Evolutionary conservation across 2,113 vertebrate species (phyloP).

Genomic region (Myanophis thanlyinensis): DNA sequence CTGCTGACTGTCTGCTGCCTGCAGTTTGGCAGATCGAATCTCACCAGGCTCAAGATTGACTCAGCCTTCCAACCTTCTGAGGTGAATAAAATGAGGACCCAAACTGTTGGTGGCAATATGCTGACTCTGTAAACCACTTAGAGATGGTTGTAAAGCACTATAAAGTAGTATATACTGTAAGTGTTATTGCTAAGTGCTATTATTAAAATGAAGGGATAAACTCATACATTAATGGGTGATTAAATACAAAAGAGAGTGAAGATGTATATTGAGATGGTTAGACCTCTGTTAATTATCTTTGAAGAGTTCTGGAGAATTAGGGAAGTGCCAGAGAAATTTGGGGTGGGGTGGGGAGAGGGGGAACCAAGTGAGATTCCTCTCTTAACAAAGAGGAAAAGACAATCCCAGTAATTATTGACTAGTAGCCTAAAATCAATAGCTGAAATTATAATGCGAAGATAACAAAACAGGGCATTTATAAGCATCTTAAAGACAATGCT

Average conservation of each 20-base stretch:
- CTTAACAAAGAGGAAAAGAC: background rate
- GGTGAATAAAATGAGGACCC: too few relatives aligned
- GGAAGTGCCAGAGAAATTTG: background rate
- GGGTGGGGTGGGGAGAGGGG: too few relatives aligned
- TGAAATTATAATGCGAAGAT: background rate
- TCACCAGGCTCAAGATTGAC: too few relatives aligned
- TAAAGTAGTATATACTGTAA: too few relatives aligned
- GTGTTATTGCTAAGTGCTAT: too few relatives aligned
- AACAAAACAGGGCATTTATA: background rate
- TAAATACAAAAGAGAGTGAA: background rate
- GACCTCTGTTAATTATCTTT: background rate
- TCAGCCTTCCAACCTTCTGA: too few relatives aligned
- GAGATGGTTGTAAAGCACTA: too few relatives aligned
- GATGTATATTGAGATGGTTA: background rate
- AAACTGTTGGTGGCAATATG: too few relatives aligned
- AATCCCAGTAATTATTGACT: background rate
- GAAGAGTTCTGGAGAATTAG: background rate
- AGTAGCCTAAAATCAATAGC: background rate
- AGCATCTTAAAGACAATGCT: background rate
- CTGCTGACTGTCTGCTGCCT: too few relatives aligned
- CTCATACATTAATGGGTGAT: background rate
- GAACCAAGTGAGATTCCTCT: background rate
- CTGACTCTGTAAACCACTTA: too few relatives aligned
- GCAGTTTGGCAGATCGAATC: too few relatives aligned
- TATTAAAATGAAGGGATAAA: background rate